These are phyloP conservation scores for Tinamus major DNA, from an alignment of 2,797 vertebrate species.

Conservation along the genomic window DNA sequence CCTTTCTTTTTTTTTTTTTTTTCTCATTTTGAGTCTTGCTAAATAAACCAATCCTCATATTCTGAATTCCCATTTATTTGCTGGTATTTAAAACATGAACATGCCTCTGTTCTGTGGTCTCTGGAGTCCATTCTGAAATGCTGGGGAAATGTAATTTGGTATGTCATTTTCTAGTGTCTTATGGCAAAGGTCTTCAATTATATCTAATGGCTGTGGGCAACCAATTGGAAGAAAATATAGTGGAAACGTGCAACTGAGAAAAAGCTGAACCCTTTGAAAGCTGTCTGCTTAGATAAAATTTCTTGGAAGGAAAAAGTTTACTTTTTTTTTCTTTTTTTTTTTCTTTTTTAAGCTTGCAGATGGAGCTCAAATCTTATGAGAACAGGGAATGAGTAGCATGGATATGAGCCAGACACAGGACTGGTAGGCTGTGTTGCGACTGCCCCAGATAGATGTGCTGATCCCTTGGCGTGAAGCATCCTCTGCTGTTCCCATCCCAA, in stretches of 20 bases:
- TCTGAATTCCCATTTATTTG: not conserved
- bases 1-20: not conserved
- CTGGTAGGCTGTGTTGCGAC: slow-evolving; percentile 65
- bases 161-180: slow-evolving; percentile 5
- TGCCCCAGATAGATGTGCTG: slow-evolving; percentile 70
- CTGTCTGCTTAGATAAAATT: slow-evolving; percentile 17
- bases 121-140: not conserved
- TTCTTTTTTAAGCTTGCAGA: slow-evolving; percentile 55
- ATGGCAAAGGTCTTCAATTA: slow-evolving; percentile 37
- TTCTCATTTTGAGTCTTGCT: not conserved
- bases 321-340: not conserved
- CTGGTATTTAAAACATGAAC: slow-evolving; percentile 26
- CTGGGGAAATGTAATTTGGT: not conserved
- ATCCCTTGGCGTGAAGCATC: slow-evolving; percentile 38
- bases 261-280: slow-evolving; percentile 53
- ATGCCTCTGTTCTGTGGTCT: not conserved
- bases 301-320: not conserved
- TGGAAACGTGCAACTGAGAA: slow-evolving; percentile 21
- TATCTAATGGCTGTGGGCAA: slow-evolving; percentile 22
- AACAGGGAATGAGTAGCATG: not conserved
- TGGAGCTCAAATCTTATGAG: slow-evolving; percentile 12
- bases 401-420: slow-evolving; percentile 48
- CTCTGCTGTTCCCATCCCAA: slow-evolving; percentile 50
- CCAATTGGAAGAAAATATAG: slow-evolving; percentile 8
- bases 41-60: slow-evolving; percentile 30